Conservation (phyloP, 2,888 invertebrate species). For the Zaprionus lineosus region DNA sequence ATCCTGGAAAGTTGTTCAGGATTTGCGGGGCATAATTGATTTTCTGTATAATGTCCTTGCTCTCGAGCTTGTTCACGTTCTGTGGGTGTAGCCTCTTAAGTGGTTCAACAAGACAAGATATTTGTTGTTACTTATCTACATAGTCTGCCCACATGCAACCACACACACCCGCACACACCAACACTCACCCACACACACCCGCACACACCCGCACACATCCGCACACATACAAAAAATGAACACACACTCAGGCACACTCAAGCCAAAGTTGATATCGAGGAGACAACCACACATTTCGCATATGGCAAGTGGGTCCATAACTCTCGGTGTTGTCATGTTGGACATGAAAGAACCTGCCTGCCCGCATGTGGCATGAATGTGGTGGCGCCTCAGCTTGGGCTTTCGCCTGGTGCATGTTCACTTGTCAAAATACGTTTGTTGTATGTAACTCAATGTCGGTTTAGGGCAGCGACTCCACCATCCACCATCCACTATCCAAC, state of each 20-base stretch:
- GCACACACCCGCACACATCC: constrained; percentile 5
- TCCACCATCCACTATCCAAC: too few relatives aligned
- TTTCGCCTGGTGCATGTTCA: constrained; percentile 62
- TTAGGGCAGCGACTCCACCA: constrained; percentile 43
- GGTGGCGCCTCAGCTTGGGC: constrained; percentile 19
- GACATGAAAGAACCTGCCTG: constrained; percentile 67
- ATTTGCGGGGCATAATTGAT: constrained; percentile 5
- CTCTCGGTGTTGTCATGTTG: constrained; percentile 70
- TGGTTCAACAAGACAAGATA: constrained; percentile 3
- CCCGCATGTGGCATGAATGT: constrained; percentile 57
- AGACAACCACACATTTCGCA: constrained; percentile 24
- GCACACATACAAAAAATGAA: background rate
- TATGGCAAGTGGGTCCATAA: constrained; percentile 68
- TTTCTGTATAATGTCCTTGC: background rate
- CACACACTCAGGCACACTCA: constrained; percentile 20
- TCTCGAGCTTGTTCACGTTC: constrained; percentile 3
- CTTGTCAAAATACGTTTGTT: constrained; percentile 76
- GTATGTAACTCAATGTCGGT: constrained; percentile 74
- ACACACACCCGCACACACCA: constrained; percentile 2
- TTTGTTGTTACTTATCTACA: constrained; percentile 27
- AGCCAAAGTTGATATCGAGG: too few relatives aligned
- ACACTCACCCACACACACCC: constrained; percentile 19
- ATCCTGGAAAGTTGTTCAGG: background rate
- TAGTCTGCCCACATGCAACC: constrained; percentile 5
- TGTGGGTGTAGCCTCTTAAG: constrained; percentile 10